phyloP scores from a whole-genome alignment of 1,140 invertebrate species.

The Solenopsis invicta region DNA sequence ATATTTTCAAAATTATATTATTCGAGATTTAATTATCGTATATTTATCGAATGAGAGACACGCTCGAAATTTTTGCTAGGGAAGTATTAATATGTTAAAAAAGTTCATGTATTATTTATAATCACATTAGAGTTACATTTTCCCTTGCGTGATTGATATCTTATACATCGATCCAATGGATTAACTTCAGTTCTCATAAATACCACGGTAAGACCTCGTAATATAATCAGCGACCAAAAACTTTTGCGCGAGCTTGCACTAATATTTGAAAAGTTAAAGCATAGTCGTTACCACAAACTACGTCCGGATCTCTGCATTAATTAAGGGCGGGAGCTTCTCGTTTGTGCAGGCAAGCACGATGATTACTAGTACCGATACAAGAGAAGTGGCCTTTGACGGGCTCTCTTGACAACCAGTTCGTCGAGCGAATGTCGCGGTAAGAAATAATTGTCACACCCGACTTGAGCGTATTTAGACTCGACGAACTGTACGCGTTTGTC shows the following conservation, averaged over 20 bases:
- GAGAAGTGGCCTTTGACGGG: constrained; percentile 30
- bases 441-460: constrained; percentile 54
- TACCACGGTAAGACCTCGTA: constrained; percentile 39
- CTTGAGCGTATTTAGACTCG: constrained; percentile 49
- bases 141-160: background rate
- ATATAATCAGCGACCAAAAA: constrained; percentile 54
- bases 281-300: constrained; percentile 36
- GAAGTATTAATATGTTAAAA: constrained; percentile 3
- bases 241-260: constrained; percentile 52
- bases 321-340: constrained; percentile 50
- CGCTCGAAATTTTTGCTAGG: background rate
- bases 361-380: constrained; percentile 49
- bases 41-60: background rate
- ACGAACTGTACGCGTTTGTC: background rate
- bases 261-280: constrained; percentile 51
- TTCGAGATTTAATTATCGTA: background rate
- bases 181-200: constrained; percentile 27
- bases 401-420: background rate
- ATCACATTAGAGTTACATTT: background rate
- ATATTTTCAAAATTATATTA: background rate
- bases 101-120: background rate
- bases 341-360: constrained; percentile 22
- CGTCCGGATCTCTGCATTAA: constrained; percentile 42
- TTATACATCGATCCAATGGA: constrained; percentile 25
- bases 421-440: constrained; percentile 24